phyloP scores from a whole-genome alignment of 1,140 invertebrate genomes.

The Maconellicoccus hirsutus region DNA sequence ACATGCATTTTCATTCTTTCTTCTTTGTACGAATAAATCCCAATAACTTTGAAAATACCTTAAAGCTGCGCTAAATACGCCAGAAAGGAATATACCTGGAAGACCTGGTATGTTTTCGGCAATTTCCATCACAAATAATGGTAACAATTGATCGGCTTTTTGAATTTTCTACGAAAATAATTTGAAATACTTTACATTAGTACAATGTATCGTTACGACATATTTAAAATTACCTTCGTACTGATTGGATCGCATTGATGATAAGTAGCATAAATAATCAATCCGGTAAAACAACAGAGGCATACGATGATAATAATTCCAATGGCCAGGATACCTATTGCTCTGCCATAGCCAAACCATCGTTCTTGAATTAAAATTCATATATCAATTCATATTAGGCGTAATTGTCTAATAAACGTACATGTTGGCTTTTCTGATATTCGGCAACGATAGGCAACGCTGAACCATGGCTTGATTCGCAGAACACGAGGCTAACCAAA shows the following conservation, averaged over 20 bases:
- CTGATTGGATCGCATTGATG: slow-evolving; percentile 60
- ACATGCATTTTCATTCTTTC: too few relatives aligned
- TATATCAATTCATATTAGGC: not conserved
- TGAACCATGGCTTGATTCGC: slow-evolving; percentile 79
- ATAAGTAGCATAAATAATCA: slow-evolving; percentile 68
- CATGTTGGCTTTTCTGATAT: slow-evolving; percentile 53
- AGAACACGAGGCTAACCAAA: slow-evolving; percentile 65
- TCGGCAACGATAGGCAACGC: slow-evolving; percentile 60
- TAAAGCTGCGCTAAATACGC: slow-evolving; percentile 57
- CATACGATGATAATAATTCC: slow-evolving; percentile 36
- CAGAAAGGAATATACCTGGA: slow-evolving; percentile 62
- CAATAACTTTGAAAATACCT: slow-evolving; percentile 38
- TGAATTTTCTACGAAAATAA: slow-evolving; percentile 37
- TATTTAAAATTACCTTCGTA: slow-evolving; percentile 37
- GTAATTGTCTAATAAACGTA: slow-evolving; percentile 34
- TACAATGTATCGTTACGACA: too few relatives aligned
- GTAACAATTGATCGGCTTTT: slow-evolving; percentile 52
- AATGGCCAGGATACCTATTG: slow-evolving; percentile 35
- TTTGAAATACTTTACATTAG: too few relatives aligned
- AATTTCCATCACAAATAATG: slow-evolving; percentile 62
- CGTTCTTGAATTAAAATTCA: too few relatives aligned
- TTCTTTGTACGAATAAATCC: too few relatives aligned
- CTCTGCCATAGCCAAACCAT: slow-evolving; percentile 31
- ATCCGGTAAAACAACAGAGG: slow-evolving; percentile 54
- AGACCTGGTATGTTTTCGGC: slow-evolving; percentile 42